phyloP scores from a whole-genome alignment of 2,113 vertebrate species.

The Budorcas taxicolor region DNA sequence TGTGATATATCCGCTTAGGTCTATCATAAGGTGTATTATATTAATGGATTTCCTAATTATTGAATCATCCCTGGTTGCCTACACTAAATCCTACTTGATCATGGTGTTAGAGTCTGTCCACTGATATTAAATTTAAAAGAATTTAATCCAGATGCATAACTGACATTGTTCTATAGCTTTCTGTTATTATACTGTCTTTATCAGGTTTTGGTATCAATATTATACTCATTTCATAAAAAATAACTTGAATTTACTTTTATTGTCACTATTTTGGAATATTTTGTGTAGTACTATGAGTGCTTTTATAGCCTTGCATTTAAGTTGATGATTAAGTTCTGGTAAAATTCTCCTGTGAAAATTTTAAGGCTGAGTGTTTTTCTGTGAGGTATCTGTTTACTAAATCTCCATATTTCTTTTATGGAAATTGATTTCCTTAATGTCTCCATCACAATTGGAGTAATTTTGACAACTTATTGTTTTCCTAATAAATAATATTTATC shows the following conservation, averaged over 20 bases:
- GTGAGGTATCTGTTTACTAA: background rate
- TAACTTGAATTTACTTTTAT: background rate
- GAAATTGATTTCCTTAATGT: constrained; percentile 4
- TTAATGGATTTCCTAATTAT: background rate
- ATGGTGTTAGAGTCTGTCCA: background rate
- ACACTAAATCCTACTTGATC: background rate
- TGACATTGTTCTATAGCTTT: background rate
- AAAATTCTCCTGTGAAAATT: constrained; percentile 11
- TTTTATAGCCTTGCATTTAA: background rate
- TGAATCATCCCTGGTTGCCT: background rate
- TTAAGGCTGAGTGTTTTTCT: background rate
- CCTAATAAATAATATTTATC: background rate
- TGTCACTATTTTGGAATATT: background rate
- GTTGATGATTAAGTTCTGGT: background rate
- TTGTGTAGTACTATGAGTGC: background rate
- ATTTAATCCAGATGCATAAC: background rate
- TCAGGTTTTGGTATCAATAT: background rate
- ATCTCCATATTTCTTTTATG: background rate
- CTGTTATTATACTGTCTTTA: background rate
- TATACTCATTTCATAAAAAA: background rate
- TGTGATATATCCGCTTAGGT: background rate
- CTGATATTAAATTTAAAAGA: background rate
- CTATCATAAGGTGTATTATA: background rate
- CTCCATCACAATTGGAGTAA: background rate
- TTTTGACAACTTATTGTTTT: background rate